A percentile compares a stretch with the other conserved stretches of the same genome.
Evolutionary conservation across 2,888 invertebrate genomes (phyloP).

Genomic region (Ernsta delagoae): DNA sequence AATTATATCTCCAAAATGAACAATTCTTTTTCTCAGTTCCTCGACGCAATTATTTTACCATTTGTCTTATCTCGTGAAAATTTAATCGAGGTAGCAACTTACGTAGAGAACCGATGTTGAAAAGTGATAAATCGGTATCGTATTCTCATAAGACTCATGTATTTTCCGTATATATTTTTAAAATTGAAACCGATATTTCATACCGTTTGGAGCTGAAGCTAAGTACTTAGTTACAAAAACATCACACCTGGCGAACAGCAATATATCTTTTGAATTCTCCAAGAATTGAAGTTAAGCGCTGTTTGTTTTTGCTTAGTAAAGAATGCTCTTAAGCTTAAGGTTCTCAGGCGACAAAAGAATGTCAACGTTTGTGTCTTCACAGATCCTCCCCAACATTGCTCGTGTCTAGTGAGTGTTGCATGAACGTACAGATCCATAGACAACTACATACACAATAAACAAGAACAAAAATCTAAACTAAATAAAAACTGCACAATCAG

Average conservation of each 20-base stretch:
- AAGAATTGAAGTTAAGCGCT: neutral
- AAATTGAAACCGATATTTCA: slow-evolving; percentile 12
- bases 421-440: too few relatives aligned
- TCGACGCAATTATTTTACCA: slow-evolving; percentile 11
- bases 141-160: slow-evolving; percentile 8
- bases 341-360: neutral
- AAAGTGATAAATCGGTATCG: slow-evolving; percentile 14
- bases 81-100: slow-evolving; percentile 1
- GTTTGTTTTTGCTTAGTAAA: neutral
- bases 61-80: slow-evolving; percentile 15
- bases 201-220: neutral
- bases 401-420: too few relatives aligned
- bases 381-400: too few relatives aligned
- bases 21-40: slow-evolving; percentile 2
- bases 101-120: neutral
- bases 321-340: neutral
- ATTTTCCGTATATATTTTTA: neutral
- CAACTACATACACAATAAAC: too few relatives aligned
- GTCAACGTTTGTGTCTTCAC: neutral
- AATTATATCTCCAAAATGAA: neutral
- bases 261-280: slow-evolving; percentile 2
- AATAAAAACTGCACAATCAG: too few relatives aligned
- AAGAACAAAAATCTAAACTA: too few relatives aligned
- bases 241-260: slow-evolving; percentile 1
- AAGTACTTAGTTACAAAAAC: slow-evolving; percentile 8